Evolutionary conservation across 2,113 vertebrate species (phyloP), one percentile per base, ranked within the genome.

Genomic region (Hypanus sabinus): DNA sequence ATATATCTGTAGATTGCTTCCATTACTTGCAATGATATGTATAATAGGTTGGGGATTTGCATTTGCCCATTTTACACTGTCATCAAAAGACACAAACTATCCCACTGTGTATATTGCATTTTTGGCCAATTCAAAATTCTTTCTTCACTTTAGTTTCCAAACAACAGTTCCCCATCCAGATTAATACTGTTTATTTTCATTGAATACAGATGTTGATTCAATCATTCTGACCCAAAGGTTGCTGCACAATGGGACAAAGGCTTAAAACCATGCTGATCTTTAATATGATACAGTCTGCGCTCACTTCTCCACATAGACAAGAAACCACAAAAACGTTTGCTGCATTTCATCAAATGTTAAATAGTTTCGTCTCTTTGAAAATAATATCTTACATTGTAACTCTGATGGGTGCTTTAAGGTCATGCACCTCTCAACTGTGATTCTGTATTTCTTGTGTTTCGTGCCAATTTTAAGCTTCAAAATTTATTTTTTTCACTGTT

Each of bases 131-230:
- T 27, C 24, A 60, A 24, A 30, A 60, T 60, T 30, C 2, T 60
- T 85, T 85, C 81, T 60, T 60, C 11, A 60, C 60, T 85, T 85
- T 57, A 85, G 27, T 85, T 85, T 60, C 81, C 81, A 85, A 81
- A 85, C 27, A 60, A 24, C 46, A 27, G 57, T 30, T 60, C 46
- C 11, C 38, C 55, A 83, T 55, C 46, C 80, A 83, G 38, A 38
- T 24, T 83, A 36, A 83, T 55, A 83, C 18, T 83, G 81, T 60
- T 10, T 60, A 3, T 55, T 60, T 60, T 60, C 81, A 60, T 85
- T 85, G 22, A 85, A 85, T 30, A 27, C 81, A 85, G 81, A 85
- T 85, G 81, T 85, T 85, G 81, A 27, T 85, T 38, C 81, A 30
- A 22, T 60, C 55, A 33, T 30, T 85, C 81, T 60, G 55, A 30